A percentile compares a stretch with the other conserved stretches of the same genome.
phyloP scores from a whole-genome alignment of 2,888 invertebrate genomes.

The Trachelus stipa region DNA sequence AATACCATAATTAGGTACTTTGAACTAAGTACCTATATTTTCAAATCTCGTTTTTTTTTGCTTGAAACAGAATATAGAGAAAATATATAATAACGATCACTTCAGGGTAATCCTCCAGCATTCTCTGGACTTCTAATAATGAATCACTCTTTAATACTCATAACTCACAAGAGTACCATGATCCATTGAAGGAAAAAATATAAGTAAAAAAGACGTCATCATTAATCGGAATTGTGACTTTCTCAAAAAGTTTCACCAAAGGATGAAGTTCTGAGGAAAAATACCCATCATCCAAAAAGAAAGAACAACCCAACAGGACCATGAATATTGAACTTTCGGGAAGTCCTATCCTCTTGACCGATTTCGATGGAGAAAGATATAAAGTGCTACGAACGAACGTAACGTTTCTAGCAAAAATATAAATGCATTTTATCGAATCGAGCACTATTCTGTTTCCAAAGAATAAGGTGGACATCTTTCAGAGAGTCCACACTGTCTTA shows the following conservation, averaged over 20 bases:
- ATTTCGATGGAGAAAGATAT: background rate
- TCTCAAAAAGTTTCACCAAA: background rate
- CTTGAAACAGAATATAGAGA: background rate
- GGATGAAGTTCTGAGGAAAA: background rate
- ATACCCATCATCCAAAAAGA: background rate
- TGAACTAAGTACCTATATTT: background rate
- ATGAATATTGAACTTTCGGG: background rate
- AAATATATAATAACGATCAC: background rate
- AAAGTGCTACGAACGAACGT: background rate
- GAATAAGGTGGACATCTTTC: background rate
- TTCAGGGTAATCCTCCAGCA: background rate
- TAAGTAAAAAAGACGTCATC: background rate
- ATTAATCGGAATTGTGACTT: background rate
- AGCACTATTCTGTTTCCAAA: background rate
- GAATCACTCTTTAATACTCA: background rate
- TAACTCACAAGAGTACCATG: background rate
- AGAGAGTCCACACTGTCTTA: background rate
- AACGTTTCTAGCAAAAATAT: constrained; percentile 1
- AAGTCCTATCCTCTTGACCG: background rate
- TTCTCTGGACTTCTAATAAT: background rate
- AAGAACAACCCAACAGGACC: background rate
- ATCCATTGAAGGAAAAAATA: background rate
- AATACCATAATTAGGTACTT: background rate
- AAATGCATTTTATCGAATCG: background rate
- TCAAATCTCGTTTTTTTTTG: background rate